Evolutionary conservation across 92 coral and sea anemone genomes (phyloP).

Genomic region (Heliopora coerulea): DNA sequence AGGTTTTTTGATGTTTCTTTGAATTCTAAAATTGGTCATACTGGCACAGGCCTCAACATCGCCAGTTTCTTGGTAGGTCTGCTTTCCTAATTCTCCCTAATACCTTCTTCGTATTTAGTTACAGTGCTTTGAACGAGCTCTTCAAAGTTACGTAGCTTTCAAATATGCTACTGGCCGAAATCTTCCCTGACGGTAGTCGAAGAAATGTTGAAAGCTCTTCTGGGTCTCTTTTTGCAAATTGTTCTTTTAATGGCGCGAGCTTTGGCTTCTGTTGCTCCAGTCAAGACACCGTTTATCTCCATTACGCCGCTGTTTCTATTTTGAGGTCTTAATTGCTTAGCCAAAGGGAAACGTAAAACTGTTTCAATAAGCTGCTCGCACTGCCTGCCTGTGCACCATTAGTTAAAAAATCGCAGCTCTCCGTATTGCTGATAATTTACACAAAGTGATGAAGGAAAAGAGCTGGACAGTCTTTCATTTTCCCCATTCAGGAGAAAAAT

Average conservation of each 20-base stretch:
- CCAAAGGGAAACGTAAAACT: conserved; percentile 29
- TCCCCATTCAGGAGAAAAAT: too few relatives aligned
- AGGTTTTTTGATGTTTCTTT: not conserved
- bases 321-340: conserved; percentile 34
- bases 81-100: not conserved
- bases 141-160: not conserved
- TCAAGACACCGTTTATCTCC: not conserved
- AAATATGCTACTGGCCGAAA: not conserved
- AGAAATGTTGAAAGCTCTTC: too few relatives aligned
- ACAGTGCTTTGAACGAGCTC: not conserved
- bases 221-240: not conserved
- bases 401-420: too few relatives aligned
- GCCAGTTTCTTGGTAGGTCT: not conserved
- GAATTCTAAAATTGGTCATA: not conserved
- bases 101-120: not conserved
- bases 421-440: too few relatives aligned
- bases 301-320: conserved; percentile 37
- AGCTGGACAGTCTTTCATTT: too few relatives aligned
- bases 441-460: too few relatives aligned
- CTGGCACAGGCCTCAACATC: not conserved
- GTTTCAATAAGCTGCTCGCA: conserved; percentile 25
- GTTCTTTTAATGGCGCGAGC: not conserved
- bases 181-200: too few relatives aligned
- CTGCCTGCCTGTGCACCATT: too few relatives aligned
- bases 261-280: not conserved